Base-by-base conservation (phyloP, 2,888 invertebrate species). In the Drosophila barbarae region DNA sequence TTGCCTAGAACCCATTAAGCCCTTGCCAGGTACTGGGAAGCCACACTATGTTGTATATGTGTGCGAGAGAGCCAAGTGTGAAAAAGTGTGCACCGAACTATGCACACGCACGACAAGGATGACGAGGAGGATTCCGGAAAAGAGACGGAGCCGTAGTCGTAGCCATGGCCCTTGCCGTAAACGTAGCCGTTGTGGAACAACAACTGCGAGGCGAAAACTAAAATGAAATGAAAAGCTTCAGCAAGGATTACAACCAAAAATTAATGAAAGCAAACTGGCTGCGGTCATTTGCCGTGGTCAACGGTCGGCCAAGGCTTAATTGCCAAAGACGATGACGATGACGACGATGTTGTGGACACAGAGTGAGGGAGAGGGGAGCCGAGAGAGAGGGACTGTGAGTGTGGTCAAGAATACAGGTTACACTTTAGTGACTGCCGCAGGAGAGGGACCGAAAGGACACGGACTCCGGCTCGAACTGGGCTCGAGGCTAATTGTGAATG, bases 211-310 rank as follows among this genome's bases (percentile, higher is more conserved):
- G 47, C 65, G 67, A 69, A 76, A 76, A 82, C 80, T 76, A 76
- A 77, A 82, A 82, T 76, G 75, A 76, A 82, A 81, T 76, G 77
- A 84, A 84, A 79, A 76, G 82, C 84, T 81, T 77, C 81, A 76
- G 74, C 78, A 78, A 84, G 82, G 85, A 83, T 85, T 85, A 85
- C 84, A 84, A 85, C 84, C 85, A 77, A 84, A 85, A 86, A 86
- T 85, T 84, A 86, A 85, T 86, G 86, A 85, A 86, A 86, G 86
- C 85, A 86, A 85, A 85, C 85, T 78, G 85, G 86, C 84, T 82
- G 81, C 77, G 86, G 86, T 82, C 82, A 86, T 82, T 82, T 78
- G 80, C 72, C 68, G 78, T 84, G 82, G 84, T 83, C 82, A 86
- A 85, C 82, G 84, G 76, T 77, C 82, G 76, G 77, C 76, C 78